phyloP scores from a whole-genome alignment of 2,113 vertebrate genomes.

The Datnioides undecimradiatus region DNA sequence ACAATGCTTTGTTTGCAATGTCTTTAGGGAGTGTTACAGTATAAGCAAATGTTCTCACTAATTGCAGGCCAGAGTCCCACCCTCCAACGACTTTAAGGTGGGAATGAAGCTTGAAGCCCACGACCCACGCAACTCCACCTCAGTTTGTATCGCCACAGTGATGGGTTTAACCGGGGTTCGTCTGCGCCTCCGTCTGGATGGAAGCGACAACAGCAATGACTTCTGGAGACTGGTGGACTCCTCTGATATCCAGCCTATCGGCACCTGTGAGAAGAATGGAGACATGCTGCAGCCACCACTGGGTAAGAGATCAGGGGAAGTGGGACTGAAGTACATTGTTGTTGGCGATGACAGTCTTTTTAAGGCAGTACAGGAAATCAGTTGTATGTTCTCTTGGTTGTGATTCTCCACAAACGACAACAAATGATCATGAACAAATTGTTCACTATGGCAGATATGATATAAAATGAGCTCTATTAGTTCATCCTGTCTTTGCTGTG shows the following conservation, averaged over 20 bases:
- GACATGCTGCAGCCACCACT: conserved; percentile 97
- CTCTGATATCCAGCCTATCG: conserved; percentile 94
- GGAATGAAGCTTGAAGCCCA: conserved; percentile 97
- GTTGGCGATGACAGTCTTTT: background rate
- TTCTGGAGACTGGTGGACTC: conserved; percentile 98
- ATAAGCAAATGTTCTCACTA: conserved; percentile 16
- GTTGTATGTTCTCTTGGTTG: background rate
- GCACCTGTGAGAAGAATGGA: conserved; percentile 95
- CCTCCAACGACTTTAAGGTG: conserved; percentile 94
- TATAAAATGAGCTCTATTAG: background rate
- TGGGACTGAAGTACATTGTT: background rate
- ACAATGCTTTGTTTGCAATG: background rate
- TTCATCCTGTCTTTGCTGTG: no score
- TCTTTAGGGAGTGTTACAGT: background rate
- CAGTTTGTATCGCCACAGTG: conserved; percentile 94
- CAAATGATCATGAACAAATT: background rate
- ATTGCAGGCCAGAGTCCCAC: conserved; percentile 89
- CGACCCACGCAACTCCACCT: conserved; percentile 93
- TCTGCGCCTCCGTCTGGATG: conserved; percentile 92
- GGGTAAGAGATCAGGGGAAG: conserved; percentile 78
- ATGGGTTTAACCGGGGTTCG: conserved; percentile 92
- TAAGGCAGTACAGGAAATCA: background rate
- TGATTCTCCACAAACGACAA: background rate
- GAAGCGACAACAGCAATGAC: conserved; percentile 96
- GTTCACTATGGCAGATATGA: background rate